Base-by-base conservation (phyloP, 2,797 vertebrate species). In the Nyctibius grandis region DNA sequence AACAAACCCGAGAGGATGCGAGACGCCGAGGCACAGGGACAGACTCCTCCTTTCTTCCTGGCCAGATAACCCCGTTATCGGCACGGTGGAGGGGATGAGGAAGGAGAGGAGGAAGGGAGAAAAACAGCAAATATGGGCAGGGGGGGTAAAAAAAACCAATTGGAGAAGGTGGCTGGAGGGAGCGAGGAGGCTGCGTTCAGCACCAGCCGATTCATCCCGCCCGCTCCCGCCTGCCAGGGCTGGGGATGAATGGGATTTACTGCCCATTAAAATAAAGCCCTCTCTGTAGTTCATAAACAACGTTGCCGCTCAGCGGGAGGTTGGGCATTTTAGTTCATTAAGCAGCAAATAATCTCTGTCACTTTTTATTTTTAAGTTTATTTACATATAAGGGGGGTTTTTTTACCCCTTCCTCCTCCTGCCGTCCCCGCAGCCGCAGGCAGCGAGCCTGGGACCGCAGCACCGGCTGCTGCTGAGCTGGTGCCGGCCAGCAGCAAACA, bases 221-320 rank as follows among this genome's bases (percentile, higher is more conserved):
- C 47, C 29, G 19, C 69, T 93, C 67, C 25, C 1, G 64, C 15
- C 75, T 86, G 91, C 91, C 92, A 67, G 92, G n/a, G 67, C 93
- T 68, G 77, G 70, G 89, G 88, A 93, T 93, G 94, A 95, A 93
- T 89, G 95, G 88, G 91, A 95, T 95, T 97, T 95, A 94, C 94
- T 88, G 91, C 90, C 93, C 87, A 53, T 95, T 95, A 96, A 95
- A 96, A 93, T 73, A 93, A 96, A 96, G 74, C 93, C 85, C 74
- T 89, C 69, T 51, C 92, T 94, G 91, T 67, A 91, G 88, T 95
- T 97, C 93, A 95, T 89, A 94, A 95, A 94, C 95, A 91, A 72
- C 11, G 57, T 34, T 23, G 44, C 89, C 16, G 40, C 96, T 95
- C 26, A 1, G 85, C 54, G 67, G 92, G 96, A 94, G 92, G 81